Evolutionary conservation across 2,113 vertebrate genomes (phyloP).

Genomic region (Leucosticte australis): DNA sequence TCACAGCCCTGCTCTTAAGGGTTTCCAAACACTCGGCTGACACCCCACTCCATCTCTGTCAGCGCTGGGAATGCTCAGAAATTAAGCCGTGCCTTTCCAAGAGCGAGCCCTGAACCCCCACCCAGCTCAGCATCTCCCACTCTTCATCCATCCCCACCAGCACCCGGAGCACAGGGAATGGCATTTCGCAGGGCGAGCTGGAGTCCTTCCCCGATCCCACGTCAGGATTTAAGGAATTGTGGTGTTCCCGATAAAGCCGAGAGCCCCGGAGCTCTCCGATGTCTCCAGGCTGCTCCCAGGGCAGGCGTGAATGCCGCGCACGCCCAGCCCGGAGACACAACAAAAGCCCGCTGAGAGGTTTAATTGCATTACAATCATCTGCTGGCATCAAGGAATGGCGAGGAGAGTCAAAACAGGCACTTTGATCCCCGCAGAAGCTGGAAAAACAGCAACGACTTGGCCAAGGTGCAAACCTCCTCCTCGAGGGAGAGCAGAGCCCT

Average conservation of each 20-base stretch:
- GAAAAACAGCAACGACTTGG: not conserved
- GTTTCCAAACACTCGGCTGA: not conserved
- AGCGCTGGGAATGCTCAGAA: not conserved
- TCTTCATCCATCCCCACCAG: not conserved
- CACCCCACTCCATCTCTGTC: constrained; percentile 35
- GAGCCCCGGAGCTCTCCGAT: not conserved
- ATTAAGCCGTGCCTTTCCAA: not conserved
- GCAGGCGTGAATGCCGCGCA: not conserved
- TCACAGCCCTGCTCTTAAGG: not conserved
- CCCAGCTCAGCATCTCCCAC: not conserved
- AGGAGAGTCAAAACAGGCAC: constrained; percentile 6
- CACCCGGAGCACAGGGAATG: accelerated
- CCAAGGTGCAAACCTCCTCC: not conserved
- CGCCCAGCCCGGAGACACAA: constrained; percentile 3
- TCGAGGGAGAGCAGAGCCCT: not conserved
- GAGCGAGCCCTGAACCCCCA: not conserved
- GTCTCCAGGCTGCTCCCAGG: not conserved
- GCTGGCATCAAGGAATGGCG: not conserved
- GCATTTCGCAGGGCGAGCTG: not conserved
- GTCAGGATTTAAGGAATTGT: not conserved
- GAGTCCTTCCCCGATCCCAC: accelerated
- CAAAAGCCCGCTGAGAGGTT: not conserved
- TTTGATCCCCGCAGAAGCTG: not conserved
- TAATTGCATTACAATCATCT: not conserved
- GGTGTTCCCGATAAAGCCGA: not conserved